Evolutionary conservation across 2,797 vertebrate species (phyloP), one percentile per base, ranked within the genome.

Genomic region (Diglossa cyanea): DNA sequence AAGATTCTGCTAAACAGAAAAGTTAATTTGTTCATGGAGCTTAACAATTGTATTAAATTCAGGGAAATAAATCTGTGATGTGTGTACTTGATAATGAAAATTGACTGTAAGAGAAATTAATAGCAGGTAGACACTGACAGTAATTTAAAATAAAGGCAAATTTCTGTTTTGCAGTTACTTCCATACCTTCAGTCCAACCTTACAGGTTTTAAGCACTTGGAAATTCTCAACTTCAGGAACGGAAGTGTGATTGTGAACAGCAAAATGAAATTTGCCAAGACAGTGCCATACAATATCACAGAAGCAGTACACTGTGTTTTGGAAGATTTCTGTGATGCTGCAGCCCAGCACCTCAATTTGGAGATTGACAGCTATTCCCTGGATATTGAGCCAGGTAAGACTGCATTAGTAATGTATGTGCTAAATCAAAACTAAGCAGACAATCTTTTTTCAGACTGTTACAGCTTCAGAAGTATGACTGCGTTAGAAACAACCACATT

Each of bases 161-260:
- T 86, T 86, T 92, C 71, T 90, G 58, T 96, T 94, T 97, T 94
- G 53, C 98, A 99, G 99, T 98, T 99, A 86, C 98, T 99, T 86
- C 99, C 99, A 2, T 99, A 98, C 95, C 98, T 99, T 37, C 98
- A 97, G 93, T 98, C 98, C 65, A 99, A 99, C 97, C 98, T 99
- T 30, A 99, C 99, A 0, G 99, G 99, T 72, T 99, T 99, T 97
- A 98, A 98, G 95, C 98, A 99, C 6, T 97, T 99, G 90, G 99
- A 99, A 98, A 99, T 99, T 61, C 98, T 99, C 1, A 99, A 98
- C 98, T 99, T 99, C 98, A 97, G 98, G 92, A 98, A 98, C 0
- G 99, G 99, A 82, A 99, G 99, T 28, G 98, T 99, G 81, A 99
- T 99, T 25, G 98, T 99, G 75, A 99, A 99, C 86, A 99, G 99